Base-by-base conservation (phyloP, 2,888 invertebrate genomes). In the Synergus umbraculus region DNA sequence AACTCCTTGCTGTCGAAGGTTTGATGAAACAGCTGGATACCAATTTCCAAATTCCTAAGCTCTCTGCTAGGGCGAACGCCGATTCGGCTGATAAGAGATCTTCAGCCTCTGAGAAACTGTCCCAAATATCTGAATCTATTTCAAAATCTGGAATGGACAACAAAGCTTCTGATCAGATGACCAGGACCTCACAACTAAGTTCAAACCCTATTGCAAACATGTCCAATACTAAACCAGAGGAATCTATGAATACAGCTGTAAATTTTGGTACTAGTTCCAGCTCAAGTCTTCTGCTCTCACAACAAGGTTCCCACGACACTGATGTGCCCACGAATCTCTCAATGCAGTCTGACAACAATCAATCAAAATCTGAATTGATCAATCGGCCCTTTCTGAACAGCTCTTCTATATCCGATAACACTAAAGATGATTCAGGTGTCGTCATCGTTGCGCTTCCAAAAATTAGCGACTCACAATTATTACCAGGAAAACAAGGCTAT, bases 21-120 rank as follows among this genome's bases (percentile, higher is more conserved):
- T 93, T 96, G 78, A 96, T 96, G 87, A 97, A 97, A 88, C 95
- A 96, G 12, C 92, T 96, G 54, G 96, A 97, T 87, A 96, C 96
- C 79, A 97, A 96, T 89, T 97, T 97, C 93, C 97, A 97, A 93
- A 97, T 97, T 88, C 97, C 97, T 0, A 97, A 97, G 92, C 91
- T 97, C 81, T 96, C 96, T 0, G 95, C 95, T 4, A 90, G 94
- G 44, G 86, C 84, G 2, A 92, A 91, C 64, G 87, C 88, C 0
- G 92, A 91, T 0, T 84, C 84, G 3, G 84, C 84, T 0, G 90
- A 89, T 8, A 90, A 90, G 73, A 87, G 89, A 64, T 84, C 87
- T 1, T 41, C 83, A 18, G n/a, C 80, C 49, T 49, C 76, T 37
- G 85, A 85, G 2, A 83, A 87, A 18, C 49, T 85, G 0, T 79